Evolutionary conservation across 2,113 vertebrate species (phyloP).

Genomic region (Hippoglossus stenolepis): DNA sequence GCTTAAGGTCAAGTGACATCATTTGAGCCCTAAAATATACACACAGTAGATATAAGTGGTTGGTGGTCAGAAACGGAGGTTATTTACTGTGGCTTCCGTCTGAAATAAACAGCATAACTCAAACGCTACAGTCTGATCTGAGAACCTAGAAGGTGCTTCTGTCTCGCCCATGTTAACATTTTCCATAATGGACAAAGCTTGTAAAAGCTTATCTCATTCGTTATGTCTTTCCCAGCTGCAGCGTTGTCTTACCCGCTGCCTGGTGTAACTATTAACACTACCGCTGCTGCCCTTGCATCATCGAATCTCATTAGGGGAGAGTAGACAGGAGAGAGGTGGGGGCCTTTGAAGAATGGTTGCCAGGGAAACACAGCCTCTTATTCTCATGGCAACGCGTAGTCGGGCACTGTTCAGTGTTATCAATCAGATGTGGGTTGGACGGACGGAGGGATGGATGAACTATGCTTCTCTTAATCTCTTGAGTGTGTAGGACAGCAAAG

Average conservation of each 20-base stretch:
- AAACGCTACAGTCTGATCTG: conserved; percentile 3
- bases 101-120: neutral
- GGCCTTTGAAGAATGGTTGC: conserved; percentile 71
- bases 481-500: conserved; percentile 5
- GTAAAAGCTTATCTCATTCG: conserved; percentile 23
- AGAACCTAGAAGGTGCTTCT: neutral
- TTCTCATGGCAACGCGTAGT: conserved; percentile 58
- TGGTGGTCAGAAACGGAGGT: neutral
- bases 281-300: conserved; percentile 73
- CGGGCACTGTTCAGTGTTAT: conserved; percentile 19
- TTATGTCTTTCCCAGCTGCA: neutral
- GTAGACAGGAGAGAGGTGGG: conserved; percentile 49
- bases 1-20: neutral
- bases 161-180: neutral
- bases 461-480: conserved; percentile 30
- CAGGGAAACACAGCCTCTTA: conserved; percentile 69
- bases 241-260: conserved; percentile 26
- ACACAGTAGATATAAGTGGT: neutral
- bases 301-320: conserved; percentile 55
- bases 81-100: neutral
- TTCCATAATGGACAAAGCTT: neutral
- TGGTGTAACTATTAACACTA: conserved; percentile 71
- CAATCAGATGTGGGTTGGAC: conserved; percentile 31
- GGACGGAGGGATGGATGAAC: conserved; percentile 33
- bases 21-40: neutral